Conservation (phyloP, 2,113 vertebrate species). For the Zosterops hypoxanthus region DNA sequence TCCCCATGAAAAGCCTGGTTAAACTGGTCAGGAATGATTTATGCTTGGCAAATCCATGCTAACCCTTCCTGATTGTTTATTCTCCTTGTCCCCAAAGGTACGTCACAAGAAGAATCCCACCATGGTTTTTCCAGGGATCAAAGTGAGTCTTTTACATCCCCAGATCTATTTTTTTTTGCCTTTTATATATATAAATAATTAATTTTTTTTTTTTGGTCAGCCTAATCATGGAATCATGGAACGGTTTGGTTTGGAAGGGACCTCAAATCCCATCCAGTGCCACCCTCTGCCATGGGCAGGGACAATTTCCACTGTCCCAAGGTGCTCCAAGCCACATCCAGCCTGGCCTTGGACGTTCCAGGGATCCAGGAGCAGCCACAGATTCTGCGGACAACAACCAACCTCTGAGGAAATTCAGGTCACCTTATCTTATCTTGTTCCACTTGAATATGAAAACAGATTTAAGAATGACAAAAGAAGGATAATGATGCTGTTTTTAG, state of each 20-base stretch:
- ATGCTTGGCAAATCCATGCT: neutral
- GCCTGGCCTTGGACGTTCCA: neutral
- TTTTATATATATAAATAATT: neutral
- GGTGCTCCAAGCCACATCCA: neutral
- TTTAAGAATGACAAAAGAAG: neutral
- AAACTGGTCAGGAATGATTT: neutral
- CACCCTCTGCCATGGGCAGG: neutral
- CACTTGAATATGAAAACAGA: neutral
- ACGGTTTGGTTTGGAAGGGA: neutral
- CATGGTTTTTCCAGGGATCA: neutral
- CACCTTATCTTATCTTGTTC: neutral
- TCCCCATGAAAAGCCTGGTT: neutral
- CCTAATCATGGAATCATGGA: neutral
- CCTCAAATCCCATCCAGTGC: accelerated
- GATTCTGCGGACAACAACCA: neutral
- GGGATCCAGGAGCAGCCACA: neutral
- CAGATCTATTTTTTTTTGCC: neutral
- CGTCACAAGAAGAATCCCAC: neutral
- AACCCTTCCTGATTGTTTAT: neutral
- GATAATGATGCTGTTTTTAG: neutral
- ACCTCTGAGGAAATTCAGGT: neutral
- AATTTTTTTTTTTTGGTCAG: neutral
- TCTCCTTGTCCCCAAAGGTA: neutral
- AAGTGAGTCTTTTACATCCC: neutral
- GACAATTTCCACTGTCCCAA: accelerated